Evolutionary conservation across 2,113 vertebrate species (phyloP).

Genomic region (Anas platyrhynchos): DNA sequence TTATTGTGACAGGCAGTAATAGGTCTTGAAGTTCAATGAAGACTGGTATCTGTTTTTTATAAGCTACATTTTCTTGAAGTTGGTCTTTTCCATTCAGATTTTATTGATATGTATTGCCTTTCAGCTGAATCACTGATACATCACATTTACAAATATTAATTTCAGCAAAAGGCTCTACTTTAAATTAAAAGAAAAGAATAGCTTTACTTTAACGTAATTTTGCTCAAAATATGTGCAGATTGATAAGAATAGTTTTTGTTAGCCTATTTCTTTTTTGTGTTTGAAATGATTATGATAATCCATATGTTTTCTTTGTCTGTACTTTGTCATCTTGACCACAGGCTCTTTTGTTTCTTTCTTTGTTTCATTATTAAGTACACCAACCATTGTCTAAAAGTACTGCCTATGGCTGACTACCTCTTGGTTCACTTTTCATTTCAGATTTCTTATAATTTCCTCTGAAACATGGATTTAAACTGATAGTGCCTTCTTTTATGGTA

Average conservation of each 20-base stretch:
- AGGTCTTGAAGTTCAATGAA: not conserved
- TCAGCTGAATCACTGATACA: not conserved
- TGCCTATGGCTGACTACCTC: rapidly evolving
- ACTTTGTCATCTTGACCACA: not conserved
- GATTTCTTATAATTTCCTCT: not conserved
- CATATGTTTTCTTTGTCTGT: not conserved
- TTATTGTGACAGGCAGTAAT: not conserved
- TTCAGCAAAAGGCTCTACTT: not conserved
- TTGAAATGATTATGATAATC: not conserved
- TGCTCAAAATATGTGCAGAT: not conserved
- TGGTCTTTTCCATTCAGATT: not conserved
- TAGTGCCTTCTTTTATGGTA: not conserved
- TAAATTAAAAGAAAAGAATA: not conserved
- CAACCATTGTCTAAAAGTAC: not conserved
- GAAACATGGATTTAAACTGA: not conserved
- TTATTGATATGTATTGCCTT: not conserved
- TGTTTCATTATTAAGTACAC: not conserved
- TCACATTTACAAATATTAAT: not conserved
- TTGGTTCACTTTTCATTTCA: not conserved
- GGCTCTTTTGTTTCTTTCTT: not conserved
- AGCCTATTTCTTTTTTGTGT: not conserved
- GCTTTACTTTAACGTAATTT: not conserved
- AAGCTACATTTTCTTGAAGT: not conserved
- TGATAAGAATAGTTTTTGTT: not conserved
- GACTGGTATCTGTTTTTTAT: not conserved